Conservation (phyloP, 2,888 invertebrate species). For the Theretra japonica region DNA sequence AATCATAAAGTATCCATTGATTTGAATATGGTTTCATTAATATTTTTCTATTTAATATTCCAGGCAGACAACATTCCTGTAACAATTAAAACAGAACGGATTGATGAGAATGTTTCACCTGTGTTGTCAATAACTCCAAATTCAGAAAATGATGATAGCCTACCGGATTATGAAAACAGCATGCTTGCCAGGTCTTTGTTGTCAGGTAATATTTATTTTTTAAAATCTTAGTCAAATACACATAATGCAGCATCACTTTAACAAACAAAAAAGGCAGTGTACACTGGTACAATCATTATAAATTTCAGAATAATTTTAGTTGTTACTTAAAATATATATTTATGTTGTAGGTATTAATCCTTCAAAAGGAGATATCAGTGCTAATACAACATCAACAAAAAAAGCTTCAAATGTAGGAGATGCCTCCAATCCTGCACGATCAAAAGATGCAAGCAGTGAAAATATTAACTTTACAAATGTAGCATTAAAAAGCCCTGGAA, state of each 20-base stretch:
- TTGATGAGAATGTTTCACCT: conserved; percentile 68
- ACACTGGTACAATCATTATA: too few relatives aligned
- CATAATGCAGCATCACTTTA: too few relatives aligned
- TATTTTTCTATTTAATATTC: conserved; percentile 11
- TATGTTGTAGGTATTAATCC: conserved; percentile 75
- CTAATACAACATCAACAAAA: conserved; percentile 65
- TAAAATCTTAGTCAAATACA: background rate
- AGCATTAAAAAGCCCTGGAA: conserved; percentile 69
- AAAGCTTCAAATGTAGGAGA: conserved; percentile 67
- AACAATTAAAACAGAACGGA: conserved; percentile 71
- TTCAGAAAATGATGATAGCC: conserved; percentile 77
- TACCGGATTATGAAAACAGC: conserved; percentile 82
- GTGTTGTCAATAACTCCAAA: conserved; percentile 56
- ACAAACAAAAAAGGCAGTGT: too few relatives aligned
- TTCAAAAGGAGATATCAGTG: conserved; percentile 70
- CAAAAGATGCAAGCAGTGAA: conserved; percentile 68
- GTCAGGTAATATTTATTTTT: conserved; percentile 62
- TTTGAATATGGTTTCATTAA: background rate
- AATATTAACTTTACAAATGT: conserved; percentile 42
- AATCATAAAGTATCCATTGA: too few relatives aligned
- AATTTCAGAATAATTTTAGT: background rate
- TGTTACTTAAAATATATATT: background rate
- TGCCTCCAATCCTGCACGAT: conserved; percentile 55
- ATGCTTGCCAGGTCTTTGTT: conserved; percentile 82
- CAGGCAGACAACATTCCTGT: conserved; percentile 65